These are phyloP conservation scores for Elephas maximus DNA, from an alignment of 2,113 vertebrate genomes.

Conservation along the genomic window DNA sequence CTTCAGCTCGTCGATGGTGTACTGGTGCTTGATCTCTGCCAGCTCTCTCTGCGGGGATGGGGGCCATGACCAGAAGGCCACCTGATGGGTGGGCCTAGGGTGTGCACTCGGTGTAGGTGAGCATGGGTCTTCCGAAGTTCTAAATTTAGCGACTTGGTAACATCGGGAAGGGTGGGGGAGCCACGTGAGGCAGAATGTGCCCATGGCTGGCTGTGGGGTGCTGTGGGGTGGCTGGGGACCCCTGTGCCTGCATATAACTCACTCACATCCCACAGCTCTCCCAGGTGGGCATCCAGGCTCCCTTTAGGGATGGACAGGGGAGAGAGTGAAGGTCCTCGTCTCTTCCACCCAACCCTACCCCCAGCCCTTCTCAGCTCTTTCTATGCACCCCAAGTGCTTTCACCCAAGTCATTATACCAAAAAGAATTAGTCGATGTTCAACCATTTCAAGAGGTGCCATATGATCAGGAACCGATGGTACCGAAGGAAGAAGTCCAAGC, in stretches of 20 bases:
- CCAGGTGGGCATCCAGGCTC: accelerated
- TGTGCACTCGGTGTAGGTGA: background rate
- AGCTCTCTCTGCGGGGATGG: constrained; percentile 87
- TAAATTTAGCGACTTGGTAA: background rate
- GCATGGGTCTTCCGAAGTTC: background rate
- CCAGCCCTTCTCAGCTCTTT: background rate
- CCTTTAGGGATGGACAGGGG: background rate
- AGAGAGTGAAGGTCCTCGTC: background rate
- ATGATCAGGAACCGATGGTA: too few species aligned
- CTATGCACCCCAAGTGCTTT: too few species aligned
- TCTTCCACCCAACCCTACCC: background rate
- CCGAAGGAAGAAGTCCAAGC: too few species aligned
- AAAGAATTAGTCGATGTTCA: too few species aligned
- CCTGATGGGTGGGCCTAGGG: background rate
- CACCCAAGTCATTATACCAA: too few species aligned
- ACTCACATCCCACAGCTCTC: background rate
- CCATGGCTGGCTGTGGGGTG: too few species aligned
- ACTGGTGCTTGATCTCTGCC: constrained; percentile 87
- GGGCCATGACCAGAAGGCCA: background rate
- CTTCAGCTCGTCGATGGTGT: constrained; percentile 85
- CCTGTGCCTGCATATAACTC: background rate
- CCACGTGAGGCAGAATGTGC: too few species aligned
- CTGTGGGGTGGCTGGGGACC: too few species aligned
- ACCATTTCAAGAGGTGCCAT: too few species aligned
- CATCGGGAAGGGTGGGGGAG: background rate